phyloP scores from a whole-genome alignment of 2,797 vertebrate species.

The Scleropages formosus region DNA sequence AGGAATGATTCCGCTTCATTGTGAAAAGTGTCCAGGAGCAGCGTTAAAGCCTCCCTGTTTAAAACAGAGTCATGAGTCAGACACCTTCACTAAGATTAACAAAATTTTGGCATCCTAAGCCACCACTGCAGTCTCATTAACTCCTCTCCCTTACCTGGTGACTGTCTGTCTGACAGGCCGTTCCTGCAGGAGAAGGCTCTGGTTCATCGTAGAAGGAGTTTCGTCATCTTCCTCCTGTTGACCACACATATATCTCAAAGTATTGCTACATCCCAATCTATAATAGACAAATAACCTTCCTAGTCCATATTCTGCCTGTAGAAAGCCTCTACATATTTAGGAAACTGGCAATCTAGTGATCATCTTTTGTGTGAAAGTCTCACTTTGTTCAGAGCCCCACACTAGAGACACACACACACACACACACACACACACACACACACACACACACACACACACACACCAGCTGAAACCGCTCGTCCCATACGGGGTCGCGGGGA shows the following conservation, averaged over 20 bases:
- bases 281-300: no score
- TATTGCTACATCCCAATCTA: no score
- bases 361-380: no score
- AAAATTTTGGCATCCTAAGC: not conserved
- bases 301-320: no score
- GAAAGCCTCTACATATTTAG: no score
- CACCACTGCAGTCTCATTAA: not conserved
- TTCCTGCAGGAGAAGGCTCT: conserved; percentile 88
- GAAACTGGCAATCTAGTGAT: no score
- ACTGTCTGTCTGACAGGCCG: conserved; percentile 92
- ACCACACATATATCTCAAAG: not conserved
- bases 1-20: conserved; percentile 88
- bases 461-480: no score
- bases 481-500: no score
- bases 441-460: no score
- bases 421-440: no score
- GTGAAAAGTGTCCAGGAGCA: conserved; percentile 91
- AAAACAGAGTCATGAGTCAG: conserved; percentile 28
- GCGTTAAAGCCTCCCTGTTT: conserved; percentile 85
- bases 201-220: conserved; percentile 86
- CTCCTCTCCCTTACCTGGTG: conserved; percentile 75
- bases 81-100: not conserved
- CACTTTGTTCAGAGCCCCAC: no score
- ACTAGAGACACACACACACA: no score
- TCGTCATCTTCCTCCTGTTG: conserved; percentile 81